Conservation (phyloP, 2,797 vertebrate genomes). For the Pangasius krempfi region DNA sequence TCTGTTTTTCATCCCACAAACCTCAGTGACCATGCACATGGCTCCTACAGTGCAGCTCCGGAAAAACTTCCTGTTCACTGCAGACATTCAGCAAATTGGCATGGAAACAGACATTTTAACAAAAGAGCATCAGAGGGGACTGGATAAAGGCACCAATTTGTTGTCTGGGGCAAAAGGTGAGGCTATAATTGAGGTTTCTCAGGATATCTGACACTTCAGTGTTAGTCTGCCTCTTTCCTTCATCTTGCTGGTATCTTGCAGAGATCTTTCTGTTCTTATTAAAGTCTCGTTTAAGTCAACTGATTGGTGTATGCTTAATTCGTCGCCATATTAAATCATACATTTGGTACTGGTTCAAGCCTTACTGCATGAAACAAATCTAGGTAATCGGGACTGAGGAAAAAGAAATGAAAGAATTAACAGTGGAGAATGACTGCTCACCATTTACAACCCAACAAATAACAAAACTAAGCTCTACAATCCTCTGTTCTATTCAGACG, state of each 20-base stretch:
- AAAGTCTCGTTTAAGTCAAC: neutral
- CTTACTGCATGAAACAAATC: neutral
- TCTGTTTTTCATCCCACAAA: neutral
- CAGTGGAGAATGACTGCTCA: conserved; percentile 20
- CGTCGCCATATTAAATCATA: neutral
- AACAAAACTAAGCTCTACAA: conserved; percentile 31
- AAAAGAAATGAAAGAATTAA: neutral
- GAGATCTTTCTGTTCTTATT: too few species aligned
- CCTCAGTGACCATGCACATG: neutral
- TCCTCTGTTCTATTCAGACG: conserved; percentile 29
- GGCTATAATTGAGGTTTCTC: conserved; percentile 12
- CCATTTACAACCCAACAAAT: conserved; percentile 17
- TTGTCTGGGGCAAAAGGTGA: neutral
- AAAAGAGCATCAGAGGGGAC: conserved; percentile 11
- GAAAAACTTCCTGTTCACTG: neutral
- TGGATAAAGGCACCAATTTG: neutral
- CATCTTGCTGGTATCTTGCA: neutral
- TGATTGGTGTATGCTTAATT: neutral
- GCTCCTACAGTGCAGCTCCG: neutral
- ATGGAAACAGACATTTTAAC: neutral
- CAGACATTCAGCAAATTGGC: neutral
- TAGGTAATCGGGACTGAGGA: neutral
- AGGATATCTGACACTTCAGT: neutral
- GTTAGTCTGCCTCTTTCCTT: neutral
- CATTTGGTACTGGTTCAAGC: neutral